Evolutionary conservation across 2,888 invertebrate genomes (phyloP), one percentile per base, ranked within the genome.

Genomic region (Drosophila hamatofila): DNA sequence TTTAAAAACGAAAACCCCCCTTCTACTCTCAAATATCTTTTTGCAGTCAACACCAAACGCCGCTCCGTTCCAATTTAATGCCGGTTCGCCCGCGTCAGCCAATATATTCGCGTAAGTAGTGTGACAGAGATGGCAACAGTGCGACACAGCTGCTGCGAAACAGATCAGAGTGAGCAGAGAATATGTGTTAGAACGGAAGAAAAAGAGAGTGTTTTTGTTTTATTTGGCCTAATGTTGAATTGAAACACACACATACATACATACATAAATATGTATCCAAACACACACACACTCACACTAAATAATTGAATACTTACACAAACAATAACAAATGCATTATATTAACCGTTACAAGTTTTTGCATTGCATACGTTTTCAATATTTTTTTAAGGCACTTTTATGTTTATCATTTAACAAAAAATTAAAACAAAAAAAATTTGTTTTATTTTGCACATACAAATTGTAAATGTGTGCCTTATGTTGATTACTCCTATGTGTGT

Each of bases 21-120:
- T 9, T 27, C n/a, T 49, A 18, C 27, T 18, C n/a, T 61, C 72
- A 81, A 75, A 80, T 78, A 64, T 86, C 64, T 81, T 87, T 92
- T 92, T 93, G 71, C 92, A 92, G 93, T 88, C 92, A 70, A 83
- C 92, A 65, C 78, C 92, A 81, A 92, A 90, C 83, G 86, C 74
- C 73, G 72, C 92, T 78, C 92, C 92, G 85, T 93, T 93, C 87
- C 92, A 92, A 92, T 93, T 93, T 89, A 91, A 89, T 81, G 92
- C 92, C 78, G 91, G 90, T 76, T 81, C 90, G 64, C 78, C 90
- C 37, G 81, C 91, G 76, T 84, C 92, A 78, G 81, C 91, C 85
- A 93, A 93, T 89, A 91, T 92, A 80, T 93, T 93, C 82, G 93
- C 93, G 93, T 93, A 93, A 93, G 93, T 93, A 93, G 49, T 41